Evolutionary conservation across 1,140 invertebrate genomes (phyloP), one percentile per base, ranked within the genome.

Genomic region (Plectus sambesii): DNA sequence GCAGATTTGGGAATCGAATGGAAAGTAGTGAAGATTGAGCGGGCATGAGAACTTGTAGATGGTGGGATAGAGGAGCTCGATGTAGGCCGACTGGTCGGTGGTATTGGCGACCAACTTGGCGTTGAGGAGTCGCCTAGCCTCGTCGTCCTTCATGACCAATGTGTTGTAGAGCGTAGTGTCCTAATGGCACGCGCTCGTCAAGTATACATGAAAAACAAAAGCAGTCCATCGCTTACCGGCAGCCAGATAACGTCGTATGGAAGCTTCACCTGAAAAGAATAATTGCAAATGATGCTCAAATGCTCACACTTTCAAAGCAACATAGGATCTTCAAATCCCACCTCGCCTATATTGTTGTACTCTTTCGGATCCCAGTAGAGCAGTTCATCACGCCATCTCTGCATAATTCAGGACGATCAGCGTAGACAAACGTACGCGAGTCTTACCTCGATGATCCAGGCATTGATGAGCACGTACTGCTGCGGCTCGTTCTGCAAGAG

Each of bases 331-430:
- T n/a, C n/a, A n/a, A n/a, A n/a, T n/a, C n/a, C n/a, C n/a, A n/a
- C n/a, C 50, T 66, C 62, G n/a, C 43, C 50, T 15, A 66, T 66
- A 47, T 60, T 58, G n/a, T 51, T 57, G 29, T 68, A 66, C 38
- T 68, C 59, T 36, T 42, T 39, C 9, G 62, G 64, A 26, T 56
- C 42, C 63, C 65, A 66, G 38, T 55, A 66, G 17, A 66, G 54
- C 51, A 66, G 62, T 46, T 66, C 65, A 41, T 68, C 65, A 47
- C 62, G 43, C 63, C 65, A 66, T 52, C 65, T 42, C n/a, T n/a
- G n/a, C n/a, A n/a, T n/a, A n/a, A n/a, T n/a, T n/a, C n/a, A n/a
- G n/a, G n/a, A n/a, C n/a, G n/a, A n/a, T n/a, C n/a, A n/a, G n/a
- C n/a, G n/a, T n/a, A n/a, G n/a, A n/a, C n/a, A n/a, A n/a, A n/a